These are phyloP conservation scores for Drosophila busckii DNA, from an alignment of 1,140 invertebrate genomes.

Conservation along the genomic window DNA sequence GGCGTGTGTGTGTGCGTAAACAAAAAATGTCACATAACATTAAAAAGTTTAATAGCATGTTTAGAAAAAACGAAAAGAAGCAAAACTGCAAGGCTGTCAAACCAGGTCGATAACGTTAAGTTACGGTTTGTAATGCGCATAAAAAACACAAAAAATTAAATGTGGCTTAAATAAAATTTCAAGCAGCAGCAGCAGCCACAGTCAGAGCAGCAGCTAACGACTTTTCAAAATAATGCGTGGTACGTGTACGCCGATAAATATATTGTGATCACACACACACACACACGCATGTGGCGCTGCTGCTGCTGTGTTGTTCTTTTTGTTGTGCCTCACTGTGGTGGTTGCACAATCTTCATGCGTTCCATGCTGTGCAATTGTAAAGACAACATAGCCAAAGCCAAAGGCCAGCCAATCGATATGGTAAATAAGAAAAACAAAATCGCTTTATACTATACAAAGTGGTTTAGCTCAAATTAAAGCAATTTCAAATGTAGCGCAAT, in stretches of 20 bases:
- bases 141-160: conserved; percentile 29
- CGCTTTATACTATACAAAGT: no score
- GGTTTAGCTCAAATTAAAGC: conserved; percentile 31
- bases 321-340: conserved; percentile 19
- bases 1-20: conserved; percentile 53
- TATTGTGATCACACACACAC: no score
- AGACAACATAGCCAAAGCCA: conserved; percentile 50
- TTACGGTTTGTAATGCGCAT: conserved; percentile 36
- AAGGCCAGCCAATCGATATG: conserved; percentile 59
- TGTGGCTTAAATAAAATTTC: conserved; percentile 49
- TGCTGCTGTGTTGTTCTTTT: neutral
- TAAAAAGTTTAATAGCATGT: conserved; percentile 68
- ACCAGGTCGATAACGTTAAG: conserved; percentile 56
- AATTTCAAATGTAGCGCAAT: conserved; percentile 33
- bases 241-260: conserved; percentile 29
- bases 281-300: conserved; percentile 7
- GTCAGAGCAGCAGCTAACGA: no score
- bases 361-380: conserved; percentile 66
- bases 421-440: conserved; percentile 25
- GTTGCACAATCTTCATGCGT: conserved; percentile 60
- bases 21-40: conserved; percentile 66
- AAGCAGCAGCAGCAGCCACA: conserved; percentile 44
- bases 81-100: conserved; percentile 49
- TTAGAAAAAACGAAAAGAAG: conserved; percentile 52
- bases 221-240: conserved; percentile 68